Evolutionary conservation across 2,797 vertebrate genomes (phyloP), one percentile per base, ranked within the genome.

Genomic region (Lepus townsendii): DNA sequence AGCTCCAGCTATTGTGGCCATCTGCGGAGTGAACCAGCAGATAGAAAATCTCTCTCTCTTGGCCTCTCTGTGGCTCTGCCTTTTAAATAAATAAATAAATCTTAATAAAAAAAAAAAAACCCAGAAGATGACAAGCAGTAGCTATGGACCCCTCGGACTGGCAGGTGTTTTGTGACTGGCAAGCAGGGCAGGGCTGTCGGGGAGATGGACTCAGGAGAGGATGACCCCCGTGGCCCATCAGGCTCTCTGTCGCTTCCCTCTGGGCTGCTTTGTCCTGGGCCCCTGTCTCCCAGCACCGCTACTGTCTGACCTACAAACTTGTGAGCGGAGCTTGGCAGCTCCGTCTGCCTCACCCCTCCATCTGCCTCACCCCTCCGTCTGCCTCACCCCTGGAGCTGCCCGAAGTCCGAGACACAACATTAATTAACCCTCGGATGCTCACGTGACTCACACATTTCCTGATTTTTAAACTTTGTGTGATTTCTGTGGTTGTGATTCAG

Each of bases 211-310:
- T 2, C 42, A 0, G 19, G 26, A 1, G 3, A 32, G 71, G n/a
- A 24, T 0, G 4, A 30, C 5, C 83, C 0, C 2, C 20, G 2
- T 7, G 1, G 19, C 9, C 7, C 22, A 0, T 3, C 52, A 1
- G 16, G 17, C 20, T 22, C 12, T n/a, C 30, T 16, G 60, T 10
- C 54, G 13, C 27, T 73, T 47, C 60, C 1, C 68, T 2, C 16
- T 8, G 30, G 52, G 22, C 26, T 9, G 0, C 2, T 11, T 26
- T 47, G 32, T 17, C 32, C 4, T 17, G 1, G 3, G 38, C 1
- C 5, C 0, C 0, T 0, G 27, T 65, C 75, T 69, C 10, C 52
- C 1, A 22, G 63, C n/a, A 47, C 30, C 7, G 4, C 35, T 7
- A 26, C 35, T 9, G 1, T 54, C 30, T 13, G 83, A 38, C 16